Conservation (phyloP, 1,140 invertebrate genomes). For the Tetragonula clypearis region DNA sequence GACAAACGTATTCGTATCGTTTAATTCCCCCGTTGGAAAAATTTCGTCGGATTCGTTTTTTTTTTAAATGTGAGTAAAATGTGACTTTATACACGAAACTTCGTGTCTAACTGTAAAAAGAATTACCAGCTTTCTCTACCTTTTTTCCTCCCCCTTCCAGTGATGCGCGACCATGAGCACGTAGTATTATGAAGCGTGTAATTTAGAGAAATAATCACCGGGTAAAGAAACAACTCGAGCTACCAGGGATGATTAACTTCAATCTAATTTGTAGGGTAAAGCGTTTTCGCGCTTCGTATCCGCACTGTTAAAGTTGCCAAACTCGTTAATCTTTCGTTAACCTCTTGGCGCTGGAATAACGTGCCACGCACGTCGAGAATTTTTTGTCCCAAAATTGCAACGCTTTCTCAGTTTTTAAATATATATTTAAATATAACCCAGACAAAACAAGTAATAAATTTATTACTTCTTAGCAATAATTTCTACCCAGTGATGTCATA, state of each 20-base stretch:
- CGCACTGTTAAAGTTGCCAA: neutral
- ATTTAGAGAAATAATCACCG: conserved; percentile 25
- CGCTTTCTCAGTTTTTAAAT: too few species aligned
- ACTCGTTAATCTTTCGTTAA: neutral
- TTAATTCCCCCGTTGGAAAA: neutral
- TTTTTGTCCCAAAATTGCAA: too few species aligned
- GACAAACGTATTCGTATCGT: neutral
- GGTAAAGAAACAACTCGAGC: neutral
- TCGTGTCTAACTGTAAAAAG: neutral
- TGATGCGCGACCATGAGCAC: neutral
- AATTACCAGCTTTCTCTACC: neutral
- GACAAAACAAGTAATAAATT: too few species aligned
- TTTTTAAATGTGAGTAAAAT: neutral
- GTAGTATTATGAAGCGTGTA: neutral
- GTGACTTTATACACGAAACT: neutral
- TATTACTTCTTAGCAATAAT: too few species aligned
- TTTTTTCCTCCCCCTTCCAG: neutral
- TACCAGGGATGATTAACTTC: neutral
- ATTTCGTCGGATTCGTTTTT: neutral
- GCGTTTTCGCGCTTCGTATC: neutral
- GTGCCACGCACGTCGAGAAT: too few species aligned
- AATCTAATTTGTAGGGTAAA: neutral
- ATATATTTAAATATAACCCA: too few species aligned
- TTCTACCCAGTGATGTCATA: too few species aligned
- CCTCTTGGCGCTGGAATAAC: too few species aligned